Evolutionary conservation across 2,888 invertebrate genomes (phyloP).

Genomic region (Cecidostiba fungosa): DNA sequence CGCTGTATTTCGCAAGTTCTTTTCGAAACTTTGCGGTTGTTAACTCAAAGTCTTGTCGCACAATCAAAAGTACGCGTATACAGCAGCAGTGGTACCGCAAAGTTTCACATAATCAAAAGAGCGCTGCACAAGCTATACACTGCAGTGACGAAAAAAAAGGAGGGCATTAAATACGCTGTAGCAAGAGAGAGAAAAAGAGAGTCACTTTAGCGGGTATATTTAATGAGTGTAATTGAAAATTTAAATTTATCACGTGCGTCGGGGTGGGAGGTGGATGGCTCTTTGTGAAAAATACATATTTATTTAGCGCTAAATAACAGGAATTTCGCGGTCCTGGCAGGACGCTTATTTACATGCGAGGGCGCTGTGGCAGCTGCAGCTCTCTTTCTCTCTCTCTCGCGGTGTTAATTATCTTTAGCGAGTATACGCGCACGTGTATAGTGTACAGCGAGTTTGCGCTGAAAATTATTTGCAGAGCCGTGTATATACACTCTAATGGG

Average conservation of each 20-base stretch:
- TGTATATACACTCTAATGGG: not conserved
- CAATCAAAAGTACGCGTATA: not conserved
- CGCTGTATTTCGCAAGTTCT: conserved; percentile 31
- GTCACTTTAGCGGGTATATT: not conserved
- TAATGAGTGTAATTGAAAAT: conserved; percentile 36
- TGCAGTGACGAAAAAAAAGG: not conserved
- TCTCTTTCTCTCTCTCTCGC: not conserved
- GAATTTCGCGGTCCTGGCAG: conserved; percentile 25
- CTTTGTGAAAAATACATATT: conserved; percentile 23
- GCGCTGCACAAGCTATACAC: not conserved
- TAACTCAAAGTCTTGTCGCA: conserved; percentile 18
- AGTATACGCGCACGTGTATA: no score
- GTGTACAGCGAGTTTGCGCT: not conserved
- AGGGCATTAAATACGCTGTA: not conserved
- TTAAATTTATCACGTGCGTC: conserved; percentile 29
- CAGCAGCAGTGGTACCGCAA: not conserved
- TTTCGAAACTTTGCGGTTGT: conserved; percentile 53
- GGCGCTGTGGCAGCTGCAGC: conserved; percentile 14
- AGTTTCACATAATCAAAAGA: not conserved
- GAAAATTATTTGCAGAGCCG: conserved; percentile 3
- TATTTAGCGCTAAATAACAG: conserved; percentile 31
- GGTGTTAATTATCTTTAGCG: conserved; percentile 7
- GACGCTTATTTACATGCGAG: not conserved
- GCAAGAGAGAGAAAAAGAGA: not conserved
- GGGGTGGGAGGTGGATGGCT: not conserved